Percentiles rank a stretch among this genome's conserved stretches.
These are phyloP conservation scores for Aegypius monachus DNA, from an alignment of 2,113 vertebrate species.

Conservation along the genomic window DNA sequence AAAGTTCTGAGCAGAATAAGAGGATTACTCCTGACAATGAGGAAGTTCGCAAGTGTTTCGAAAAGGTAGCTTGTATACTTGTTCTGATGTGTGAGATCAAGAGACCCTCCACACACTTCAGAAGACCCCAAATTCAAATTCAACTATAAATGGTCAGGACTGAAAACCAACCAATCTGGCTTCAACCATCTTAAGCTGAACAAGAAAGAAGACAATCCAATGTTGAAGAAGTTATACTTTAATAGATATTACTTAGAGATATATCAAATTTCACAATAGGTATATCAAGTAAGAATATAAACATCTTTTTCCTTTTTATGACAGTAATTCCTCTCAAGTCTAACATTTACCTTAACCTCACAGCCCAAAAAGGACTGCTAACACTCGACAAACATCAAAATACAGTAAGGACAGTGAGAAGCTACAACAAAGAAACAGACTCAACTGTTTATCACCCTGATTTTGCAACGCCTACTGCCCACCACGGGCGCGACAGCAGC, in stretches of 20 bases:
- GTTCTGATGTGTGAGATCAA: rapidly evolving
- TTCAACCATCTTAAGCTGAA: background rate
- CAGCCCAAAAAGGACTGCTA: background rate
- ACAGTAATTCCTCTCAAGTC: background rate
- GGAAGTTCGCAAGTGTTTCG: background rate
- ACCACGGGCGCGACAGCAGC: too few relatives aligned
- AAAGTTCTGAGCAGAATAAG: background rate
- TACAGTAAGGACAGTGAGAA: rapidly evolving
- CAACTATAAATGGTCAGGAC: rapidly evolving
- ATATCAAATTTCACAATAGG: background rate
- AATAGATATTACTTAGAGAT: background rate
- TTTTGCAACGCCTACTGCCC: background rate
- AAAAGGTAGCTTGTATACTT: background rate
- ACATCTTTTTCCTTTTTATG: background rate
- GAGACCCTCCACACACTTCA: rapidly evolving
- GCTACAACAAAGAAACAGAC: background rate
- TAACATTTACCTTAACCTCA: background rate
- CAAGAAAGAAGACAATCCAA: background rate
- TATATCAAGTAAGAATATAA: background rate
- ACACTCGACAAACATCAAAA: background rate
- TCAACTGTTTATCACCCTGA: background rate
- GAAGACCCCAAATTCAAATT: background rate
- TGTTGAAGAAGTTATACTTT: background rate
- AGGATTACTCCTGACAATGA: background rate
- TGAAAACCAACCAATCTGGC: background rate